Evolutionary conservation across 2,113 vertebrate genomes (phyloP).

Genomic region (Epinephelus lanceolatus): DNA sequence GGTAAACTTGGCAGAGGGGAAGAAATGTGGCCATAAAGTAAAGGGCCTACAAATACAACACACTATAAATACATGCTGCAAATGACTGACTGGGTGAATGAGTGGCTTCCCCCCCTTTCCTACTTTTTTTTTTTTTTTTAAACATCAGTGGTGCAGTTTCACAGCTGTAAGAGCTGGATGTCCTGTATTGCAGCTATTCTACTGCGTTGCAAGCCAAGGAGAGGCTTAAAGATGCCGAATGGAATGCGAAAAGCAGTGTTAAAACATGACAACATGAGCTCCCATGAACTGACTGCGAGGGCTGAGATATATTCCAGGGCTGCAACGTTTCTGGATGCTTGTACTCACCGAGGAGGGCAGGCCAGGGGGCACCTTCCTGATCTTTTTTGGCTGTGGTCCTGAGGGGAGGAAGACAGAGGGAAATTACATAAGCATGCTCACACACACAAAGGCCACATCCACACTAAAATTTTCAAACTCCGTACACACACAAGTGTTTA

Average conservation of each 20-base stretch:
- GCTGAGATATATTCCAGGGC: constrained; percentile 15
- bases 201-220: constrained; percentile 40
- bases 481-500: too few species aligned
- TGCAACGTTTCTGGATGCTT: constrained; percentile 29
- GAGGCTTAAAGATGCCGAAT: constrained; percentile 48
- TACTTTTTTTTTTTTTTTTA: constrained; percentile 30
- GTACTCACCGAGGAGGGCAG: constrained; percentile 94
- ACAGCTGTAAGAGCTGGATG: constrained; percentile 73
- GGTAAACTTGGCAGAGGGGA: constrained; percentile 66
- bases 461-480: too few species aligned
- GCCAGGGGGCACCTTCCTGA: constrained; percentile 95
- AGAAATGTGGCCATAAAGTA: constrained; percentile 78
- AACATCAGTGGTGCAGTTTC: constrained; percentile 46
- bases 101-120: constrained; percentile 35
- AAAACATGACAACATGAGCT: constrained; percentile 53
- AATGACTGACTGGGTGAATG: constrained; percentile 72
- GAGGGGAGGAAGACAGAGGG: constrained; percentile 34
- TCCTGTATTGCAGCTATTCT: constrained; percentile 55
- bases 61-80: constrained; percentile 80
- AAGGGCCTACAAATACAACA: constrained; percentile 76
- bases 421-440: constrained; percentile 31
- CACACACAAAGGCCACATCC: constrained; percentile 3
- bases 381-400: constrained; percentile 96
- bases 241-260: constrained; percentile 49
- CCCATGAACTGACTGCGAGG: constrained; percentile 13